Base-by-base conservation (phyloP, 2,797 vertebrate species). In the Gymnopithys bicolor region DNA sequence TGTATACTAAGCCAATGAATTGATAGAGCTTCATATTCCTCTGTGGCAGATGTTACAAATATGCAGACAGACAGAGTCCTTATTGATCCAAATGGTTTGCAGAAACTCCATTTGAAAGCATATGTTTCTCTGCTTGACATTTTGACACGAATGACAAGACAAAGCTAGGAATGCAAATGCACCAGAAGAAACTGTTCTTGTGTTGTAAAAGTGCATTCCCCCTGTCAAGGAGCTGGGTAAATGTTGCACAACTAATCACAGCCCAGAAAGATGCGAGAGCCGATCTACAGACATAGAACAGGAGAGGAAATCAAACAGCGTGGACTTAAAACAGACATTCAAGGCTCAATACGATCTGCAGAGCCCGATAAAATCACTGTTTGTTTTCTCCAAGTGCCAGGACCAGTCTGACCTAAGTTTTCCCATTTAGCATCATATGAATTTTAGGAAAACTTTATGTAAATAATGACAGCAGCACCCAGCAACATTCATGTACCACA, bases 81-180 rank as follows among this genome's bases (percentile, higher is more conserved):
- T 91, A 95, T 86, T 95, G 95, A 96, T 92, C 87, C 89, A 90
- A 96, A 85, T 45, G 78, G 66, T 84, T 87, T 89, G 78, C 91
- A 96, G 85, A 95, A 95, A 94, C 85, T 94, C 81, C 64, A 69
- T 81, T 73, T 93, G 90, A 95, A 95, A 91, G 87, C 94, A 45
- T 81, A 78, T 39, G 82, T 78, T 95, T 81, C 76, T 58, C 70
- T 74, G 43, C 81, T 63, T 69, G 89, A 93, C 84, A 87, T 89
- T 86, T 89, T 91, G 91, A 95, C 89, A 62, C 7, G 11, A 94
- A 67, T 9, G 81, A 94, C 83, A 84, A 93, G 74, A 69, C 74
- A 96, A 91, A 71, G 76, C 51, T 45, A 90, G 63, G 70, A 91
- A 93, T 41, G 49, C 64, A 89, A 92, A 96, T 35, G 58, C 1